phyloP scores from a whole-genome alignment of 2,888 invertebrate genomes.

The Onchidella celtica region DNA sequence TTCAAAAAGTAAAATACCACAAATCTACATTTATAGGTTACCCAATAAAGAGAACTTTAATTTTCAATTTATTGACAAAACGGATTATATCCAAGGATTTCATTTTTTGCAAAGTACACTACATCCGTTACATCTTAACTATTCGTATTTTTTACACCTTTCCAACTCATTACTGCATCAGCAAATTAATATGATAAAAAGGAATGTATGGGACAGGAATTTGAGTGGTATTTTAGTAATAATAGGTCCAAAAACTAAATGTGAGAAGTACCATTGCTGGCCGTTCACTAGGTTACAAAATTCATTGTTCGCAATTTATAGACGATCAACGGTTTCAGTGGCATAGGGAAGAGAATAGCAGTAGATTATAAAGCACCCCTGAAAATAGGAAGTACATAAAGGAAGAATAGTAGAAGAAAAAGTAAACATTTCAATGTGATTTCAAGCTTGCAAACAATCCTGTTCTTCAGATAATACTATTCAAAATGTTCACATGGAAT shows the following conservation, averaged over 20 bases:
- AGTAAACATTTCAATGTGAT: too few relatives aligned
- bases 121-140: background rate
- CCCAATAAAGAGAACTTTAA: background rate
- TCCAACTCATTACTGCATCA: background rate
- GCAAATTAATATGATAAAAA: background rate
- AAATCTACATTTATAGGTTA: background rate
- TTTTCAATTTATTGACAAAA: too few relatives aligned
- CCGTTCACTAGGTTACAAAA: background rate
- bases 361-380: background rate
- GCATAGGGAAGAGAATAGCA: background rate
- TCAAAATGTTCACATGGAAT: too few relatives aligned
- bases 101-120: background rate
- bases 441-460: too few relatives aligned
- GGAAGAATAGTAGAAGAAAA: too few relatives aligned
- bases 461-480: too few relatives aligned
- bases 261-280: background rate
- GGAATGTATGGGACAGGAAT: background rate
- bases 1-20: background rate
- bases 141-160: too few relatives aligned
- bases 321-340: too few relatives aligned
- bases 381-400: background rate
- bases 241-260: background rate
- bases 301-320: background rate
- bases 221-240: background rate
- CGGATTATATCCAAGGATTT: too few relatives aligned